phyloP scores from a whole-genome alignment of 1,140 invertebrate species.

The Sweltsa coloradensis region DNA sequence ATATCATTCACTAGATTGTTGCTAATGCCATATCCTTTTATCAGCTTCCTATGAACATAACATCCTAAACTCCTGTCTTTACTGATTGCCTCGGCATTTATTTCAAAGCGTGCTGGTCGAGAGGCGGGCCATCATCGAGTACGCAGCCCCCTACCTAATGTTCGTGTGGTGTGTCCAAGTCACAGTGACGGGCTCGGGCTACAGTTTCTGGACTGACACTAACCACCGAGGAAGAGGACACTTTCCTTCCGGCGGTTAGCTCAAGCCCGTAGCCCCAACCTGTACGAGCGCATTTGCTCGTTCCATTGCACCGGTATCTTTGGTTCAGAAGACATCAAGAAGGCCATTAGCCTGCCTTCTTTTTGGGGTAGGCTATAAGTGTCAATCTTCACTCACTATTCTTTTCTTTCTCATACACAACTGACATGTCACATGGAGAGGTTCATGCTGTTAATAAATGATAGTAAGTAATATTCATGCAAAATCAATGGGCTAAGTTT shows the following conservation, averaged over 20 bases:
- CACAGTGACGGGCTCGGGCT: constrained; percentile 67
- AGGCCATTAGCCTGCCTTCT: constrained; percentile 91
- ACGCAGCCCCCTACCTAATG: constrained; percentile 81
- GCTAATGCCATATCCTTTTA: no score
- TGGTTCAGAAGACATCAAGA: constrained; percentile 91
- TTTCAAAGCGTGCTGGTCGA: constrained; percentile 50
- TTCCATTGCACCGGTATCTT: constrained; percentile 97
- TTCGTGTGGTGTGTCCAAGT: constrained; percentile 82
- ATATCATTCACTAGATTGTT: no score
- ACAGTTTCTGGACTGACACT: constrained; percentile 37
- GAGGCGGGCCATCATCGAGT: constrained; percentile 82
- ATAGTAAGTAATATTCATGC: no score
- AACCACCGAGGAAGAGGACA: constrained; percentile 83
- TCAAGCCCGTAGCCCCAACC: constrained; percentile 59
- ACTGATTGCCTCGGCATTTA: no score
- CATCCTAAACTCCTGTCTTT: no score
- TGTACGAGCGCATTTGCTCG: constrained; percentile 83
- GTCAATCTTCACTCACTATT: no score
- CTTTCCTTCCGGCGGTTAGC: constrained; percentile 69
- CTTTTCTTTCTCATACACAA: no score
- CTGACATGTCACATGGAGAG: no score
- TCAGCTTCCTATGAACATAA: no score
- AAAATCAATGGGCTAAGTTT: no score
- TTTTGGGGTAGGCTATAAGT: no score
- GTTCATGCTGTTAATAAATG: no score